phyloP scores from a whole-genome alignment of 2,888 invertebrate genomes.

The Ectobius pallidus region DNA sequence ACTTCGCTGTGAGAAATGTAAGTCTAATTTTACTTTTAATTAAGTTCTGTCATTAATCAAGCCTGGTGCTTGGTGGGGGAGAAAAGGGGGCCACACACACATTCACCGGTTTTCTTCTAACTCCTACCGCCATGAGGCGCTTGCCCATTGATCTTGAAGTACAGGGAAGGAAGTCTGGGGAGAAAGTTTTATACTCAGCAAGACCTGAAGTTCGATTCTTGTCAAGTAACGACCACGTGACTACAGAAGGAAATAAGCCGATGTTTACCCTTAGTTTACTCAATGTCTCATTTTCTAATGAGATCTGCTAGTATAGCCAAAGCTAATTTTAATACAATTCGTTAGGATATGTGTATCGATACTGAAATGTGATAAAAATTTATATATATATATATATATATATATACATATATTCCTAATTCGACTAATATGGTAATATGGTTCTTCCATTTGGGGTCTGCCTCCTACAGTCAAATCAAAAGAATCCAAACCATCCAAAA shows the following conservation, averaged over 20 bases:
- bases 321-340: too few relatives aligned
- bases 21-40: conserved; percentile 57
- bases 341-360: too few relatives aligned
- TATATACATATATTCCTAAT: too few relatives aligned
- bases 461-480: too few relatives aligned
- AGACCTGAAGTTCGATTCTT: background rate
- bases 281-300: background rate
- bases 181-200: background rate
- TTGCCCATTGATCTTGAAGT: background rate
- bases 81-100: background rate
- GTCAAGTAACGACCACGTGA: conserved; percentile 7
- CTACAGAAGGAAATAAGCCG: background rate
- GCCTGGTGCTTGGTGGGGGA: conserved; percentile 38
- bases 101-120: background rate
- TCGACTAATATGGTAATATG: too few relatives aligned
- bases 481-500: too few relatives aligned
- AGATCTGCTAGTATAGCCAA: too few relatives aligned
- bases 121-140: background rate
- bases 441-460: too few relatives aligned
- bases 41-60: conserved; percentile 61
- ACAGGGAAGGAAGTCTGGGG: background rate
- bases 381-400: too few relatives aligned
- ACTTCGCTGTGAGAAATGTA: conserved; percentile 52
- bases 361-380: too few relatives aligned
- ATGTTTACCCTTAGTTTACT: background rate